Percentiles rank a stretch among this genome's conserved stretches.
phyloP scores from a whole-genome alignment of 1,140 invertebrate genomes.

The Drosophila miranda region DNA sequence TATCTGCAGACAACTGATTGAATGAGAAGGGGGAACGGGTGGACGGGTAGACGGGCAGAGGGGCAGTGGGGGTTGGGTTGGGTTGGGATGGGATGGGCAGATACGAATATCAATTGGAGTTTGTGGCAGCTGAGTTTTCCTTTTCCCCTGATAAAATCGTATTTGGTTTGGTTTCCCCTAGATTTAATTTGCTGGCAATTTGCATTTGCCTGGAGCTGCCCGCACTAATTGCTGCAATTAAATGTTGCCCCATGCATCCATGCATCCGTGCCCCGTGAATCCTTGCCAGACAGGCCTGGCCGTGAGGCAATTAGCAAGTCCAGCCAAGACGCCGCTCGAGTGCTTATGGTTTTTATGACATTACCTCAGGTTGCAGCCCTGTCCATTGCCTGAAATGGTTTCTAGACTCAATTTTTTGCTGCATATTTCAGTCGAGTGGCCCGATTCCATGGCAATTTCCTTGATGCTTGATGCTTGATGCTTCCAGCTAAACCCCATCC shows the following conservation, averaged over 20 bases:
- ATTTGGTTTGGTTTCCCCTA: neutral
- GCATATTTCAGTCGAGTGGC: slow-evolving; percentile 16
- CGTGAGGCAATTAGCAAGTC: slow-evolving; percentile 44
- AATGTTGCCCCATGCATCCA: slow-evolving; percentile 26
- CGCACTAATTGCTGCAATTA: slow-evolving; percentile 65
- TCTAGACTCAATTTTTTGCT: slow-evolving; percentile 2
- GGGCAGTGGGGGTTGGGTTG: neutral
- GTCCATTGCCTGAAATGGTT: slow-evolving; percentile 19
- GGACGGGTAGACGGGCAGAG: too few relatives aligned
- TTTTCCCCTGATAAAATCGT: slow-evolving; percentile 17
- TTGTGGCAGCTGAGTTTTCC: slow-evolving; percentile 4
- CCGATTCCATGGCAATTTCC: neutral
- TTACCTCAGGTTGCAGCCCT: neutral
- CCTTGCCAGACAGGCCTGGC: slow-evolving; percentile 37
- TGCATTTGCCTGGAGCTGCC: slow-evolving; percentile 31
- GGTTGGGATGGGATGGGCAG: too few relatives aligned
- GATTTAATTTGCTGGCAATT: slow-evolving; percentile 48
- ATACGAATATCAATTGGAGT: slow-evolving; percentile 28
- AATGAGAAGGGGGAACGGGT: slow-evolving; percentile 14
- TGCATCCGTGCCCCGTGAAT: slow-evolving; percentile 20
- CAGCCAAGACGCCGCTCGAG: slow-evolving; percentile 25
- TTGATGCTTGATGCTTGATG: neutral
- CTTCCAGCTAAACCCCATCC: neutral
- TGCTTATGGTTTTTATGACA: slow-evolving; percentile 24
- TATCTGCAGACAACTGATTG: slow-evolving; percentile 50